These are phyloP conservation scores for Polypedilum pembai DNA, from an alignment of 1,140 invertebrate genomes.

Conservation along the genomic window DNA sequence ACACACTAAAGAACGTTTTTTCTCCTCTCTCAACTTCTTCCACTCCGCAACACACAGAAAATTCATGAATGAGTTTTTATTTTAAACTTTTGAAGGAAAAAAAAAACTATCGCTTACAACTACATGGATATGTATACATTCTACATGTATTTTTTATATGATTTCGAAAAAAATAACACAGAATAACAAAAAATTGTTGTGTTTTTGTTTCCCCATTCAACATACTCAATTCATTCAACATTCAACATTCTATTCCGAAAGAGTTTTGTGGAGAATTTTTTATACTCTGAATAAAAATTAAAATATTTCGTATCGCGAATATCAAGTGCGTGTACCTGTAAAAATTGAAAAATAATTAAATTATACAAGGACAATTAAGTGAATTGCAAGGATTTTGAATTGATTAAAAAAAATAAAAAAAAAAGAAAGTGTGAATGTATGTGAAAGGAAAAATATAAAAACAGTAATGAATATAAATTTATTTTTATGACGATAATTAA, in stretches of 20 bases:
- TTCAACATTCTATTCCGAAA: conserved; percentile 28
- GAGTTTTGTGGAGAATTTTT: conserved; percentile 24
- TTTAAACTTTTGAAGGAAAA: background rate
- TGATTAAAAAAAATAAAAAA: background rate
- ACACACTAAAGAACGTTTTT: background rate
- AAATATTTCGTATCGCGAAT: background rate
- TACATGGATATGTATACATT: background rate
- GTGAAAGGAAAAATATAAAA: background rate
- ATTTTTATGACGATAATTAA: background rate
- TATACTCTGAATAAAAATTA: background rate
- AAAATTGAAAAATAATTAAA: background rate
- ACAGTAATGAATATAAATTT: no score
- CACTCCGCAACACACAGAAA: background rate
- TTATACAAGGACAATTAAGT: background rate
- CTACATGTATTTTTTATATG: conserved; percentile 27
- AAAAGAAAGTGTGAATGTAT: background rate
- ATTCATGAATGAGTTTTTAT: conserved; percentile 25
- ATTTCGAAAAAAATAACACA: conserved; percentile 19
- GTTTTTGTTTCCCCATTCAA: conserved; percentile 28
- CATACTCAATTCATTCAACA: conserved; percentile 28
- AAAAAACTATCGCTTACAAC: conserved; percentile 27
- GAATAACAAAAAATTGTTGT: conserved; percentile 25
- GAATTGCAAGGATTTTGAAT: background rate
- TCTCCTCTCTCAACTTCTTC: conserved; percentile 7
- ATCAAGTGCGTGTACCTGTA: background rate